Percentiles rank a stretch among this genome's conserved stretches.
Evolutionary conservation across 2,113 vertebrate genomes (phyloP).

Genomic region (Anhinga anhinga): DNA sequence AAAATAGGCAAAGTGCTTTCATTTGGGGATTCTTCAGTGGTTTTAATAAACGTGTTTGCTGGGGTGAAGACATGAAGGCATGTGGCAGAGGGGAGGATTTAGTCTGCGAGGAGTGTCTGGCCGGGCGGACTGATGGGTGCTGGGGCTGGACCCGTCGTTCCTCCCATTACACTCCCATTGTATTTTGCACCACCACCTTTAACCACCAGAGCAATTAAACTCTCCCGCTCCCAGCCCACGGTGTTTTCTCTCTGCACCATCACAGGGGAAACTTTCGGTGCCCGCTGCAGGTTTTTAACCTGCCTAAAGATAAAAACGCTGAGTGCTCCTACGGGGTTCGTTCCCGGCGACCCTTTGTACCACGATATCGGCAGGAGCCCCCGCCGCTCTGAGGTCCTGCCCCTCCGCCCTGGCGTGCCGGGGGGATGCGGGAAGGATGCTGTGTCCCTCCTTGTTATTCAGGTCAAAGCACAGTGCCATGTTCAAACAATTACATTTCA

Average conservation of each 20-base stretch:
- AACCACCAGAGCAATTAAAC: neutral
- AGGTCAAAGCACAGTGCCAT: constrained; percentile 12
- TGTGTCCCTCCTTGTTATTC: neutral
- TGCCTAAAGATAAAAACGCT: neutral
- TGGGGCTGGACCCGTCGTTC: neutral
- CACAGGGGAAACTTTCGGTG: neutral
- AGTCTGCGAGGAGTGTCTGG: neutral
- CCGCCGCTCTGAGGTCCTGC: accelerated
- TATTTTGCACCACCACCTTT: neutral
- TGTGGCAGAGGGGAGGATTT: neutral
- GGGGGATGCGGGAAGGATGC: neutral
- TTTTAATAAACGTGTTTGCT: neutral
- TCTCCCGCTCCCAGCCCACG: neutral
- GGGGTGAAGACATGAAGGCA: neutral
- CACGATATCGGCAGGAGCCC: neutral
- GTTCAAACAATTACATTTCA: constrained; percentile 31
- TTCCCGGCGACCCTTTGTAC: accelerated
- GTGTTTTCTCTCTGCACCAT: neutral
- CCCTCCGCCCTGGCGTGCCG: accelerated
- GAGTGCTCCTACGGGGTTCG: accelerated
- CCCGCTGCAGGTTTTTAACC: neutral
- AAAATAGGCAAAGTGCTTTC: accelerated
- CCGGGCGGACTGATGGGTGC: accelerated
- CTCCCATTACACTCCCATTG: neutral
- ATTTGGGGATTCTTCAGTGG: neutral